A percentile compares a stretch with the other conserved stretches of the same genome.
Evolutionary conservation across 2,888 invertebrate species (phyloP).

Genomic region (Pollenia angustigena): DNA sequence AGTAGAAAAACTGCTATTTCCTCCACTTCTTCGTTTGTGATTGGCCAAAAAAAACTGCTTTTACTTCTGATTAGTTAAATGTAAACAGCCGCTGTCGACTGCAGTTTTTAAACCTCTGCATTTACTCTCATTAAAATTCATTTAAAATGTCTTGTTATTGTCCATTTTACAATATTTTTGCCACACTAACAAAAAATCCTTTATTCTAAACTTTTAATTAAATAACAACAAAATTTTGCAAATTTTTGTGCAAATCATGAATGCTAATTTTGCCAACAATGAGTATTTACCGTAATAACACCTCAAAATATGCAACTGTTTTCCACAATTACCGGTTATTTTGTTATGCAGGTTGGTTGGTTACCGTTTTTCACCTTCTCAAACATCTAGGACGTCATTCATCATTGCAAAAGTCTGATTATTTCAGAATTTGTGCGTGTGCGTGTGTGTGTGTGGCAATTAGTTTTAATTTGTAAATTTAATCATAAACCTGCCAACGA

Average conservation of each 20-base stretch:
- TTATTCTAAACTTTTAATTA: slow-evolving; percentile 3
- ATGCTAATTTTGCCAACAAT: slow-evolving; percentile 35
- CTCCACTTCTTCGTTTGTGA: no score
- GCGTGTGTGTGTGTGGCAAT: background rate
- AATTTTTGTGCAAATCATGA: slow-evolving; percentile 40
- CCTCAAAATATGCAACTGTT: slow-evolving; percentile 52
- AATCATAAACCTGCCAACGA: slow-evolving; percentile 27
- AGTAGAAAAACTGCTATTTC: no score
- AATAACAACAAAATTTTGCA: slow-evolving; percentile 13
- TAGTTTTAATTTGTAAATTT: slow-evolving; percentile 47
- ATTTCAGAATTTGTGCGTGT: background rate
- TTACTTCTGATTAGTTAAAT: no score
- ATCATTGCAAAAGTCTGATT: background rate
- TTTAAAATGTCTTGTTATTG: background rate
- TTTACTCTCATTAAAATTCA: background rate
- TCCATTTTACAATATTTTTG: slow-evolving; percentile 4
- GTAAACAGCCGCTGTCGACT: no score
- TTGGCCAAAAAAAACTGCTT: no score
- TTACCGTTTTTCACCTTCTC: background rate
- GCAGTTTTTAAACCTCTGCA: no score
- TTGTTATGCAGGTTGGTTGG: background rate
- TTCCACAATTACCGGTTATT: slow-evolving; percentile 27
- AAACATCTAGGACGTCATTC: background rate
- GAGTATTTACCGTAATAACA: slow-evolving; percentile 28
- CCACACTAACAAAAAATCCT: background rate